These are phyloP conservation scores for Ailurus styani DNA, from an alignment of 2,113 vertebrate species.

Conservation along the genomic window DNA sequence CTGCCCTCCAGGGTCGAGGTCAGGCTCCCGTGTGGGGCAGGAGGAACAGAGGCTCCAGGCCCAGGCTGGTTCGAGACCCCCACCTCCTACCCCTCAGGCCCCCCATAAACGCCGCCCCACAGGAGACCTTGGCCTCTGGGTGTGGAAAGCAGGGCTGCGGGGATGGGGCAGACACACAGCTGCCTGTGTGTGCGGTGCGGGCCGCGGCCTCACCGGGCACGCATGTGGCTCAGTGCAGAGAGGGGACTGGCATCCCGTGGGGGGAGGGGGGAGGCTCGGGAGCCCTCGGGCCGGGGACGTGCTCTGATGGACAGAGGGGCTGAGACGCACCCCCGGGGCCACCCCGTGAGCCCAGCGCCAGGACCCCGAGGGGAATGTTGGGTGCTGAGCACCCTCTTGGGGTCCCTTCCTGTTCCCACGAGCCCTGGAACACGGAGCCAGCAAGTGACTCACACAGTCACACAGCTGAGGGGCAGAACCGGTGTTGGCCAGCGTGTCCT, in stretches of 20 bases:
- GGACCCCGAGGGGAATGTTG: neutral
- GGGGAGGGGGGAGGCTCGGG: neutral
- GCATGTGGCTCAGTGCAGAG: neutral
- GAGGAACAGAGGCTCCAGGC: no score
- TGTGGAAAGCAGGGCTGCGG: no score
- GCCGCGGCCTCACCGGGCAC: neutral
- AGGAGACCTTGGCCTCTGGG: neutral
- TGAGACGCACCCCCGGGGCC: neutral
- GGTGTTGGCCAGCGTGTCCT: neutral
- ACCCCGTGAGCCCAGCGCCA: accelerated
- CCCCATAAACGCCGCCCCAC: no score
- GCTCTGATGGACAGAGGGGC: neutral
- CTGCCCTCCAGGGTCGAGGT: neutral
- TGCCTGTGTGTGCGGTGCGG: neutral
- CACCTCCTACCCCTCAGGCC: neutral
- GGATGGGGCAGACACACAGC: no score
- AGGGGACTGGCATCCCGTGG: accelerated
- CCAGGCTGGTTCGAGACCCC: accelerated
- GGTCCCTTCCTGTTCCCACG: neutral
- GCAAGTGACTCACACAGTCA: neutral
- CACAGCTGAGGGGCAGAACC: neutral
- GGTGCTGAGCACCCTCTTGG: accelerated
- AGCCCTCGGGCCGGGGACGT: neutral
- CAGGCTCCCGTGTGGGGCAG: neutral
- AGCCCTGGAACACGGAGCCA: neutral